Conservation (phyloP, 2,113 vertebrate species). For the Antennarius striatus region DNA sequence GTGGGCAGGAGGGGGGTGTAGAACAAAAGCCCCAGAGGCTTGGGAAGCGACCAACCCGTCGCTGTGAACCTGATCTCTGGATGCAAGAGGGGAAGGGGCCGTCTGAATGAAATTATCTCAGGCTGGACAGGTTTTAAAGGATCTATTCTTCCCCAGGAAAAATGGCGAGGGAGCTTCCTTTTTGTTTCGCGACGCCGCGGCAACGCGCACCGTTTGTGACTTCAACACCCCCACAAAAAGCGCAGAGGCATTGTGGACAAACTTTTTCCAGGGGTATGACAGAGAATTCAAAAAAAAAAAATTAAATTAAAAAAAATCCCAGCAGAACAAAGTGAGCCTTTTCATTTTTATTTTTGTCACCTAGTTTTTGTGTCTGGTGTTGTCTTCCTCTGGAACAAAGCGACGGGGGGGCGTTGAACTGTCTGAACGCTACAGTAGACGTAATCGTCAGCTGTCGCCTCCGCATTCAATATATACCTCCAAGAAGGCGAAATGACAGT, state of each 20-base stretch:
- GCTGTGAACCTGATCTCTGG: slow-evolving; percentile 96
- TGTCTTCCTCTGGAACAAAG: slow-evolving; percentile 37
- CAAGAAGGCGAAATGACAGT: slow-evolving; percentile 68
- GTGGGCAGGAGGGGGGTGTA: slow-evolving; percentile 59
- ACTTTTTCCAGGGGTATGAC: slow-evolving; percentile 22
- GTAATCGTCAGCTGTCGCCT: slow-evolving; percentile 68
- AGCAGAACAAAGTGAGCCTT: slow-evolving; percentile 9
- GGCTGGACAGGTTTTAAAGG: slow-evolving; percentile 99
- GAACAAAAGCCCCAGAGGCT: slow-evolving; percentile 95
- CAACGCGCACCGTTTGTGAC: slow-evolving; percentile 81
- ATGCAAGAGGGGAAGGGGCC: slow-evolving; percentile 89
- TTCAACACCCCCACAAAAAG: slow-evolving; percentile 73
- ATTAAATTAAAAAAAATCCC: slow-evolving; percentile 1
- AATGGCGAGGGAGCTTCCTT: slow-evolving; percentile 89
- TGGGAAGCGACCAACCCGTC: slow-evolving; percentile 97
- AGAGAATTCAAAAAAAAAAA: slow-evolving; percentile 13
- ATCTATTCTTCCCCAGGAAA: slow-evolving; percentile 88
- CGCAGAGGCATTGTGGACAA: neutral
- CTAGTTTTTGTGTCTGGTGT: neutral
- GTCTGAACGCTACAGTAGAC: slow-evolving; percentile 57
- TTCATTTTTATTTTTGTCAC: slow-evolving; percentile 38
- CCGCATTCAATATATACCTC: slow-evolving; percentile 61
- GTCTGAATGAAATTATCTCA: slow-evolving; percentile 99
- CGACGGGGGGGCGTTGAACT: slow-evolving; percentile 62
- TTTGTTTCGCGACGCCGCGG: slow-evolving; percentile 75